Evolutionary conservation across 2,113 vertebrate genomes (phyloP).

Genomic region (Crypturellus undulatus): DNA sequence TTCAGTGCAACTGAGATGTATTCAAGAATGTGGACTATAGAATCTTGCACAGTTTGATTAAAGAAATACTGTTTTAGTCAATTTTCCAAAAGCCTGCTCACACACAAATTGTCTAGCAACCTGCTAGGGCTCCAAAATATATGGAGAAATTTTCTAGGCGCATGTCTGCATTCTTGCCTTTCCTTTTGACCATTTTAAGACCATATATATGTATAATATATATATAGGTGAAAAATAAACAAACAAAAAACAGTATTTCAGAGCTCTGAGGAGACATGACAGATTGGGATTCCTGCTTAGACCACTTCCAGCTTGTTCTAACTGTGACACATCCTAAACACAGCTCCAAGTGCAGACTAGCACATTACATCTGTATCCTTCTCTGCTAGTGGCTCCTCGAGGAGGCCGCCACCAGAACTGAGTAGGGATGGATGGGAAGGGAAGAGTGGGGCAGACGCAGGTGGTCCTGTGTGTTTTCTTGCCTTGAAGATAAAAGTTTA

Average conservation of each 20-base stretch:
- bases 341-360: not conserved
- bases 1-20: not conserved
- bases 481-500: constrained; percentile 56
- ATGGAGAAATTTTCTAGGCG: constrained; percentile 15
- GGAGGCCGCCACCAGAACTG: not conserved
- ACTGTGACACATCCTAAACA: not conserved
- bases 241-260: not conserved
- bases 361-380: not conserved
- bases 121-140: constrained; percentile 3
- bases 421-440: not conserved
- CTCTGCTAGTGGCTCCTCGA: not conserved
- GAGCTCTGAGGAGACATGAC: not conserved
- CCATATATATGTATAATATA: too few species aligned
- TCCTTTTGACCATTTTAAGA: constrained; percentile 22
- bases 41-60: constrained; percentile 17
- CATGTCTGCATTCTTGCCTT: constrained; percentile 31
- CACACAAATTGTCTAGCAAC: constrained; percentile 1
- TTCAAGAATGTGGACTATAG: not conserved
- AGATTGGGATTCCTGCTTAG: not conserved
- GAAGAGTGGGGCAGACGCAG: not conserved
- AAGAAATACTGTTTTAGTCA: constrained; percentile 47
- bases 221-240: not conserved
- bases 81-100: constrained; percentile 47
- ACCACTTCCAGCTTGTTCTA: not conserved
- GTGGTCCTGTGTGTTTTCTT: constrained; percentile 31